phyloP scores from a whole-genome alignment of 2,888 invertebrate genomes.

The Bellardia pandia region DNA sequence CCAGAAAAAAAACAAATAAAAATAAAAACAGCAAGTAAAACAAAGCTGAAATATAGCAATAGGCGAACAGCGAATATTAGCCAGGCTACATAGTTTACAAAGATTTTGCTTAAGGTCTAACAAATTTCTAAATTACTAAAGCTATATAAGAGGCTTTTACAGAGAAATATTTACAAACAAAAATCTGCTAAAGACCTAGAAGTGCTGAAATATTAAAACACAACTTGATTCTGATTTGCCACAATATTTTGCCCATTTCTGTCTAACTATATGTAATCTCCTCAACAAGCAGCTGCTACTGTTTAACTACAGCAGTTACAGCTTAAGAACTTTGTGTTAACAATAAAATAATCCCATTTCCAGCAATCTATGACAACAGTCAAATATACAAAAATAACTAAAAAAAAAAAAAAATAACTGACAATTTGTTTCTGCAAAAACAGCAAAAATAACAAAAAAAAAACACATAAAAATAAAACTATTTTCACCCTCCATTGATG shows the following conservation, averaged over 20 bases:
- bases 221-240: too few relatives aligned
- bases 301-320: neutral
- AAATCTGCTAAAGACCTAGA: too few relatives aligned
- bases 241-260: too few relatives aligned
- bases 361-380: neutral
- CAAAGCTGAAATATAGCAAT: neutral
- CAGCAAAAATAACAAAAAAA: slow-evolving; percentile 29
- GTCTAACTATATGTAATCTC: too few relatives aligned
- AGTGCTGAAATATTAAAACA: too few relatives aligned
- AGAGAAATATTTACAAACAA: too few relatives aligned
- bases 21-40: neutral
- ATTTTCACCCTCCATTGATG: slow-evolving; percentile 38
- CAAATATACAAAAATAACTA: neutral
- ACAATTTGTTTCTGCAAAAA: slow-evolving; percentile 38
- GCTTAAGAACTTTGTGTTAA: neutral
- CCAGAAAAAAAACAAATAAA: neutral
- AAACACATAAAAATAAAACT: slow-evolving; percentile 9
- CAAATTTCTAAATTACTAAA: too few relatives aligned
- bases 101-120: too few relatives aligned
- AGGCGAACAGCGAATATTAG: neutral
- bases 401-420: slow-evolving; percentile 9
- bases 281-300: too few relatives aligned
- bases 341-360: neutral
- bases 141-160: too few relatives aligned
- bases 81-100: neutral